These are phyloP conservation scores for Myotis lucifugus DNA, from an alignment of 2,113 vertebrate genomes.

Conservation along the genomic window DNA sequence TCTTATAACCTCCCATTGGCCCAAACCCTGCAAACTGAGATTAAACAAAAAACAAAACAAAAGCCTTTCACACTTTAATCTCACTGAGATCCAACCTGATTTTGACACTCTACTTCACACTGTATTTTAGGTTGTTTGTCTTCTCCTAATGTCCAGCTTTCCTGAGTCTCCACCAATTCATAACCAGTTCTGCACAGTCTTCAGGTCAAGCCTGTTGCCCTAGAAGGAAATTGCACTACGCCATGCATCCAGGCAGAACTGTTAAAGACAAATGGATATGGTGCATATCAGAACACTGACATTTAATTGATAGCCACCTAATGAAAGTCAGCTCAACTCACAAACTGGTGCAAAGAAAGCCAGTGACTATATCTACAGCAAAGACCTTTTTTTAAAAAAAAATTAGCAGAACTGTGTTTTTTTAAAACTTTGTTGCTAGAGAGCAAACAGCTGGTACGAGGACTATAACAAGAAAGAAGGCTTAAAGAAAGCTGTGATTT, in stretches of 20 bases:
- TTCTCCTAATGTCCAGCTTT: not conserved
- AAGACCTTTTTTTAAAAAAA: not conserved
- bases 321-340: not conserved
- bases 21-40: not conserved
- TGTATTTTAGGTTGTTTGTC: not conserved
- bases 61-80: not conserved
- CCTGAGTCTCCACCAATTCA: not conserved
- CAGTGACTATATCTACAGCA: not conserved
- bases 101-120: not conserved
- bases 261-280: not conserved
- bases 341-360: constrained; percentile 10
- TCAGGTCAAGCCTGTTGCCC: not conserved
- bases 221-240: not conserved
- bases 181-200: not conserved
- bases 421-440: constrained; percentile 72
- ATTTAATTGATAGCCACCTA: not conserved
- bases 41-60: not conserved
- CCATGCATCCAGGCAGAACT: not conserved
- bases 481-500: constrained; percentile 77
- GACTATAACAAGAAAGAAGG: constrained; percentile 66
- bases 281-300: not conserved
- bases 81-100: not conserved
- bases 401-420: constrained; percentile 23
- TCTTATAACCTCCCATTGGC: not conserved
- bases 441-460: constrained; percentile 72